These are phyloP conservation scores for Apis florea DNA, from an alignment of 1,140 invertebrate genomes.

Conservation along the genomic window DNA sequence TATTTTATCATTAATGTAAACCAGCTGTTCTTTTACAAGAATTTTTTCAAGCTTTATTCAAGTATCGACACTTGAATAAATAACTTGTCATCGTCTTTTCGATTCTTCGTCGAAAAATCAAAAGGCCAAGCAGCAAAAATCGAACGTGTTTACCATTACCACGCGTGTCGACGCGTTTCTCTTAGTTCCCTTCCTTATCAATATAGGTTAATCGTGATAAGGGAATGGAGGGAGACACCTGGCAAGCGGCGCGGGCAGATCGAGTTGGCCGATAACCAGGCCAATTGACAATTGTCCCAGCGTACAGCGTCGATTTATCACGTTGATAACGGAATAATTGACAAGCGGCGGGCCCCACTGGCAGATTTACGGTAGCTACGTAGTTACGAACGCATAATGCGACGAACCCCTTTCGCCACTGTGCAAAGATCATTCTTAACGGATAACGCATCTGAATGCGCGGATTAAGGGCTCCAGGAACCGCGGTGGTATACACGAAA, in stretches of 20 bases:
- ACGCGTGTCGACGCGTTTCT: background rate
- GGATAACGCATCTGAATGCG: constrained; percentile 45
- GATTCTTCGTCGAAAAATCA: no score
- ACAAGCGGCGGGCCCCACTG: constrained; percentile 24
- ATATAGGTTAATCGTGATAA: constrained; percentile 20
- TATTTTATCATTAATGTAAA: no score
- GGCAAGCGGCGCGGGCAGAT: constrained; percentile 26
- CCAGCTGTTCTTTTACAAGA: no score
- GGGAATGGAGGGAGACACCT: constrained; percentile 15
- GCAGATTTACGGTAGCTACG: constrained; percentile 48
- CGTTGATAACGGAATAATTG: constrained; percentile 51
- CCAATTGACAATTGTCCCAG: constrained; percentile 42
- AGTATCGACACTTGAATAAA: no score
- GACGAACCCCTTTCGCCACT: constrained; percentile 6
- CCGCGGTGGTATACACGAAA: constrained; percentile 25
- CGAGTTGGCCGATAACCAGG: background rate
- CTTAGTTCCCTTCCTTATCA: background rate
- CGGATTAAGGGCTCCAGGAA: constrained; percentile 43
- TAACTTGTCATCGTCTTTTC: no score
- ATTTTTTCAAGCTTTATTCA: no score
- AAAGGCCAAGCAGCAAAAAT: no score
- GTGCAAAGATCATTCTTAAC: constrained; percentile 21
- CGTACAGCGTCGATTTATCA: constrained; percentile 38
- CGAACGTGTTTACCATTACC: no score
- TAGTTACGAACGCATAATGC: constrained; percentile 32